Percentiles rank a stretch among this genome's conserved stretches.
phyloP scores from a whole-genome alignment of 1,140 invertebrate genomes.

The Propsilocerus akamusi region DNA sequence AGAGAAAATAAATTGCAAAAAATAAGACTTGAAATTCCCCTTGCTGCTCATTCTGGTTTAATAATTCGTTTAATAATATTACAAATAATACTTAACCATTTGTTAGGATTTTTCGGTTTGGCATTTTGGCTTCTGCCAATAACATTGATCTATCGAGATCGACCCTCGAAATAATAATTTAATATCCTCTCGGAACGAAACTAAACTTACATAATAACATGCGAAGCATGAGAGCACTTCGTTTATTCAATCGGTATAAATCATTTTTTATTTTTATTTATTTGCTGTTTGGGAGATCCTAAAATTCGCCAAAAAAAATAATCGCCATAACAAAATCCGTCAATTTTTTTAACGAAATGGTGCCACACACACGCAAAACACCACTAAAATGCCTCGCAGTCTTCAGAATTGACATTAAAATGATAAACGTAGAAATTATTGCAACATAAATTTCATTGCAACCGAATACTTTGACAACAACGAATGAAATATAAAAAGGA shows the following conservation, averaged over 20 bases:
- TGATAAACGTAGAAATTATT: background rate
- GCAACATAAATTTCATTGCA: background rate
- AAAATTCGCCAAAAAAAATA: background rate
- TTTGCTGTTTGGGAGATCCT: background rate
- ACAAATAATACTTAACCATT: constrained; percentile 2
- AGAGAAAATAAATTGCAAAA: background rate
- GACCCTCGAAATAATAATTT: too few relatives aligned
- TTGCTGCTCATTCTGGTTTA: background rate
- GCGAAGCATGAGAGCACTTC: too few relatives aligned
- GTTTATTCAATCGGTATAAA: background rate
- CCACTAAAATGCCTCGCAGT: too few relatives aligned
- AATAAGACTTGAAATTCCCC: background rate
- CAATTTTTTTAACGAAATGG: background rate
- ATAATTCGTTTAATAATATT: background rate
- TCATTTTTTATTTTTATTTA: background rate
- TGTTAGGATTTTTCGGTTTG: background rate
- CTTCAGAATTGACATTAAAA: background rate
- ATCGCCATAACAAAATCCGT: background rate
- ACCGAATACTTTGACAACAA: too few relatives aligned
- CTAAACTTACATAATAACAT: too few relatives aligned
- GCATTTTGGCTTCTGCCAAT: too few relatives aligned
- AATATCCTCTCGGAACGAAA: too few relatives aligned
- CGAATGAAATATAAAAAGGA: background rate
- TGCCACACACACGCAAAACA: background rate
- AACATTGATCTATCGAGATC: constrained; percentile 4